phyloP scores from a whole-genome alignment of 2,888 invertebrate genomes.

The Seladonia tumulorum region DNA sequence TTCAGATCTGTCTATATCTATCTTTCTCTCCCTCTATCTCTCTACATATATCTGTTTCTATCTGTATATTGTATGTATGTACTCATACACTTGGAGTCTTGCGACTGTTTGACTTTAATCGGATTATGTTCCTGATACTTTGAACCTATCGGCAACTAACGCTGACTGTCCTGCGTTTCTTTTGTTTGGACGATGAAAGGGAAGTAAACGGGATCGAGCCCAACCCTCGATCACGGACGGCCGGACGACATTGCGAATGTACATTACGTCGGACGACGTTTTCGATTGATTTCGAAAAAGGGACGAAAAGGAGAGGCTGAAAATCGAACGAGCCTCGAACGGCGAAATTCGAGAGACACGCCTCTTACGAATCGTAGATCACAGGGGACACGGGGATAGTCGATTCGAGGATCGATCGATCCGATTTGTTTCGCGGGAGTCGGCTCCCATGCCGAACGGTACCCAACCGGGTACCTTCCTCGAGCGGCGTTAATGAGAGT shows the following conservation, averaged over 20 bases:
- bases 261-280: slow-evolving; percentile 31
- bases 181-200: slow-evolving; percentile 61
- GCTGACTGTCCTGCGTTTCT: slow-evolving; percentile 63
- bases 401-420: slow-evolving; percentile 9
- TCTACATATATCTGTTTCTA: slow-evolving; percentile 19
- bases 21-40: slow-evolving; percentile 34
- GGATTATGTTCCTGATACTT: slow-evolving; percentile 51
- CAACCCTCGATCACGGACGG: slow-evolving; percentile 48
- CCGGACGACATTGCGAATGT: slow-evolving; percentile 53
- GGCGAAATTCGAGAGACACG: background rate
- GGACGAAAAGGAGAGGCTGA: background rate
- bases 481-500: slow-evolving; percentile 1
- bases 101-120: slow-evolving; percentile 47
- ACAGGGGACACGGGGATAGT: background rate
- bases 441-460: background rate
- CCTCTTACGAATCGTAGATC: slow-evolving; percentile 2
- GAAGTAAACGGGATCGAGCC: slow-evolving; percentile 40
- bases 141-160: slow-evolving; percentile 54
- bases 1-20: slow-evolving; percentile 35
- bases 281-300: slow-evolving; percentile 1
- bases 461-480: background rate
- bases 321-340: slow-evolving; percentile 1
- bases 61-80: slow-evolving; percentile 48
- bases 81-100: slow-evolving; percentile 46
- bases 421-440: background rate